Evolutionary conservation across 2,888 invertebrate genomes (phyloP).

Genomic region (Mythimna lalbum): DNA sequence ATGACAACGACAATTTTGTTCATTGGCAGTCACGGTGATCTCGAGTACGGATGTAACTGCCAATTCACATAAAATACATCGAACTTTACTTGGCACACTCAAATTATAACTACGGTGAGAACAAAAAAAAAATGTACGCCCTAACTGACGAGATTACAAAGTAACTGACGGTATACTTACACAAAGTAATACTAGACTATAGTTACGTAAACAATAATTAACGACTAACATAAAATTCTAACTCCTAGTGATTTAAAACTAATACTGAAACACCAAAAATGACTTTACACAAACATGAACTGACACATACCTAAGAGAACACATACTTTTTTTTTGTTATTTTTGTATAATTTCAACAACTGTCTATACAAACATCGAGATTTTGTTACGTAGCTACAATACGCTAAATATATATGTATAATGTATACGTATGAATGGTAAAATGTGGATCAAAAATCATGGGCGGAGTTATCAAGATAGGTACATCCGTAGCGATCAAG

Average conservation of each 20-base stretch:
- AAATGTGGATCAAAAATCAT: constrained; percentile 70
- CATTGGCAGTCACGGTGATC: constrained; percentile 69
- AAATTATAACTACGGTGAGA: constrained; percentile 69
- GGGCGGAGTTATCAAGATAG: constrained; percentile 60
- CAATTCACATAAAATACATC: constrained; percentile 48
- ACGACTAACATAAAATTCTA: constrained; percentile 88
- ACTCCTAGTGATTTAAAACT: constrained; percentile 87
- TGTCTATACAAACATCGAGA: constrained; percentile 82
- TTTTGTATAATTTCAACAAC: constrained; percentile 78
- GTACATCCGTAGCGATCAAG: constrained; percentile 39
- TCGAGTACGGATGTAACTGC: constrained; percentile 39
- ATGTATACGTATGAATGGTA: constrained; percentile 59
- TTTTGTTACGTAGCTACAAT: constrained; percentile 67
- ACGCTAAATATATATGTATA: constrained; percentile 58
- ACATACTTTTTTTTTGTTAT: constrained; percentile 68
- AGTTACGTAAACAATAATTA: constrained; percentile 86
- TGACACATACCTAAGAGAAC: constrained; percentile 75
- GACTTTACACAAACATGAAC: constrained; percentile 76
- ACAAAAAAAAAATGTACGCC: constrained; percentile 69
- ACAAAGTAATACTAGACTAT: constrained; percentile 80
- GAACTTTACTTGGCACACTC: constrained; percentile 73
- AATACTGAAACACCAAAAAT: constrained; percentile 85
- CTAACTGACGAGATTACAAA: constrained; percentile 71
- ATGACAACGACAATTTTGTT: constrained; percentile 79
- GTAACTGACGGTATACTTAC: constrained; percentile 82